Conservation (phyloP, 2,888 invertebrate species). For the Patella depressa region DNA sequence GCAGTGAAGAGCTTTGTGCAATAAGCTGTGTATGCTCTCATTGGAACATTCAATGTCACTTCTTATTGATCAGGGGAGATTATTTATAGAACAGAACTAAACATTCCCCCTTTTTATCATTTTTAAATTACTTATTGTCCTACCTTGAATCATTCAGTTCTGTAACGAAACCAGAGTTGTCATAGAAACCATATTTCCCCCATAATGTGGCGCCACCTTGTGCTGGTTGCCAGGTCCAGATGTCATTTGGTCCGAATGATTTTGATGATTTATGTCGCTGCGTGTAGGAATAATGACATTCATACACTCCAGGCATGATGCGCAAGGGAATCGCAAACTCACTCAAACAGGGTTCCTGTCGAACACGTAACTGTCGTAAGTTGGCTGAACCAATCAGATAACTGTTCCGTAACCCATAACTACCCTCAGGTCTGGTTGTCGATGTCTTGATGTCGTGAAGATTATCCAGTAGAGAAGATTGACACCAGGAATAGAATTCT, state of each 20-base stretch:
- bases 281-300: slow-evolving; percentile 15
- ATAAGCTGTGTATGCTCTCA: too few species aligned
- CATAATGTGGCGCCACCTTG: slow-evolving; percentile 30
- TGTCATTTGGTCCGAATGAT: slow-evolving; percentile 26
- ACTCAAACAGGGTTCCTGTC: slow-evolving; percentile 39
- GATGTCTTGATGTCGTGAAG: slow-evolving; percentile 38
- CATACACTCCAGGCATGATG: neutral
- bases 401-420: slow-evolving; percentile 34
- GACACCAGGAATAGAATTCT: slow-evolving; percentile 58
- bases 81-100: too few species aligned
- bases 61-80: too few species aligned
- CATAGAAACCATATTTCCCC: slow-evolving; percentile 56
- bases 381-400: slow-evolving; percentile 61
- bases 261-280: slow-evolving; percentile 8
- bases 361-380: slow-evolving; percentile 57
- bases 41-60: too few species aligned
- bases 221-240: slow-evolving; percentile 20
- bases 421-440: slow-evolving; percentile 15
- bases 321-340: neutral
- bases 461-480: slow-evolving; percentile 49
- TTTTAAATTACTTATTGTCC: slow-evolving; percentile 9
- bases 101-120: neutral
- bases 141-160: slow-evolving; percentile 46
- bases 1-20: too few species aligned
- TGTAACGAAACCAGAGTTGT: slow-evolving; percentile 54